Evolutionary conservation across 1,140 invertebrate genomes (phyloP), one percentile per base, ranked within the genome.

Genomic region (Harlomillsia oculata): DNA sequence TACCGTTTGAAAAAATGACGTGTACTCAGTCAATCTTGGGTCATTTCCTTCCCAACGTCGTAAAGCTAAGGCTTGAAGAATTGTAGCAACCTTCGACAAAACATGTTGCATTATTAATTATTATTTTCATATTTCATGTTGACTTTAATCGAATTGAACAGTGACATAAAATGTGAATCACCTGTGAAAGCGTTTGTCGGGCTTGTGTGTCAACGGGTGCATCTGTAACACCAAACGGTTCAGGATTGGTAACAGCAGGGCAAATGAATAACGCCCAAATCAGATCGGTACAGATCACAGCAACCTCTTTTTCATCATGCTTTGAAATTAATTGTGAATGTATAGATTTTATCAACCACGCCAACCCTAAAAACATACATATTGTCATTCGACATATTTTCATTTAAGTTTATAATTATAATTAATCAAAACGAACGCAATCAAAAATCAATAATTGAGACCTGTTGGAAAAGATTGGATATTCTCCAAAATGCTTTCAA

Each of bases 251-350:
- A 40, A 98, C 90, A 0, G 92, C 94, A 8, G 92, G 91, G 68
- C 94, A 98, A 56, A 98, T 89, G 64, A 97, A 97, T 65, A 89
- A 81, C 2, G 86, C 88, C 69, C 97, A 90, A 11, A 98, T 83
- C 18, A 98, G 74, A 70, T 98, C 93, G 1, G 88, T 89, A 68
- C 89, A 91, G 65, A 97, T 82, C 8, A 82, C 80, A 66, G 85
- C 74, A 59, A 81, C 75, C 75, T 82, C 69, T 50, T 72, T 62
- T 32, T 56, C 48, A 1, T 56, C 50, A 39, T 54, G 30, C 8
- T 37, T 50, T 8, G 23, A n/a, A 25, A 72, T 71, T 6, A 80
- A 56, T n/a, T 70, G 65, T n/a, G 69, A 66, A 59, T 77, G 75
- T 55, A 82, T 69, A 56, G 80, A 75, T 43, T 75, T 71, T 13